These are phyloP conservation scores for Dreissena rostriformis DNA, from an alignment of 1,140 invertebrate genomes.

Conservation along the genomic window DNA sequence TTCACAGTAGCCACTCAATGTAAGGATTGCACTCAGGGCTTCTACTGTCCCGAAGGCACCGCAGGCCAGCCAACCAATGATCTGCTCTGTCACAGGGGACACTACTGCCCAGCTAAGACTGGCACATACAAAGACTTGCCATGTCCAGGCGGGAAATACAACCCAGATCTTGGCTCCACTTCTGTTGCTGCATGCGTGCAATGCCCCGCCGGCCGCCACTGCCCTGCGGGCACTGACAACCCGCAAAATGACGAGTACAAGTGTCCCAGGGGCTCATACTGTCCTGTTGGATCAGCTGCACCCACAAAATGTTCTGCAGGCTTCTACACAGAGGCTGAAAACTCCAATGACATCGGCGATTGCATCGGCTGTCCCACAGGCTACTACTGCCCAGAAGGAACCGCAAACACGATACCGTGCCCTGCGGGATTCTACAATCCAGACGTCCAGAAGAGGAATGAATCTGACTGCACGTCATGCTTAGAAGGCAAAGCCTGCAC, in stretches of 20 bases:
- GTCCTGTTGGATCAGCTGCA: constrained; percentile 58
- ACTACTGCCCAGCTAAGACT: constrained; percentile 72
- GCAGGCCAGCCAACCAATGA: constrained; percentile 66
- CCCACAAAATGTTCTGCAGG: constrained; percentile 73
- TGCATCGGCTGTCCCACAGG: constrained; percentile 76
- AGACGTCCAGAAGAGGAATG: constrained; percentile 52
- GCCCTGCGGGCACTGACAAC: constrained; percentile 71
- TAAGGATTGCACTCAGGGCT: constrained; percentile 71
- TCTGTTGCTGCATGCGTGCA: constrained; percentile 61
- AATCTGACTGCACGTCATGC: constrained; percentile 67
- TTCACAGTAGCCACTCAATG: constrained; percentile 63
- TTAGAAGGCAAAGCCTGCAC: constrained; percentile 76
- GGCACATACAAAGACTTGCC: constrained; percentile 69
- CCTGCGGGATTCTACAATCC: constrained; percentile 73
- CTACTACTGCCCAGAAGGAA: constrained; percentile 73
- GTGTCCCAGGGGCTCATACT: constrained; percentile 74
- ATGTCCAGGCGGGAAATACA: constrained; percentile 73
- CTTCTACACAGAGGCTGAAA: constrained; percentile 77
- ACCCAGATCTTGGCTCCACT: constrained; percentile 67
- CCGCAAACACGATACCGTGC: constrained; percentile 72
- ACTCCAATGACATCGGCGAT: constrained; percentile 65
- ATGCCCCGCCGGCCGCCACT: constrained; percentile 74
- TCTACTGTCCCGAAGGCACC: constrained; percentile 76
- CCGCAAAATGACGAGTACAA: constrained; percentile 69
- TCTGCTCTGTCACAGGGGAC: constrained; percentile 72